Evolutionary conservation across 2,888 invertebrate genomes (phyloP).

Genomic region (Andrena trimmerana): DNA sequence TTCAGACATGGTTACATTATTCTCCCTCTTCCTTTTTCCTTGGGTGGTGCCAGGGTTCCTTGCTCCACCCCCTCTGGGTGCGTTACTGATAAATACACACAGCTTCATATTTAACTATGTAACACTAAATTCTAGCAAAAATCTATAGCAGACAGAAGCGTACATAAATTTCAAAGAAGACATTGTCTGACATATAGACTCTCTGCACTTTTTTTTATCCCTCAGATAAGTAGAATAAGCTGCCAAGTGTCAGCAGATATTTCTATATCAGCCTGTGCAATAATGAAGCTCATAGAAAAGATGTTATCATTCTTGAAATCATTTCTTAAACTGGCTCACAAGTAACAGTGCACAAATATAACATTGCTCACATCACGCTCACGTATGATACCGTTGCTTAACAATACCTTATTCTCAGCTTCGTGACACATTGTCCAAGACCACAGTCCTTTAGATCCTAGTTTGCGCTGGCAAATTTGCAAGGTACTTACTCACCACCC

Average conservation of each 20-base stretch:
- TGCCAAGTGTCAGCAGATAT: neutral
- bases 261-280: neutral
- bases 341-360: neutral
- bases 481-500: constrained; percentile 20
- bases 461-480: constrained; percentile 2
- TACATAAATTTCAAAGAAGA: too few relatives aligned
- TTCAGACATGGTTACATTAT: too few relatives aligned
- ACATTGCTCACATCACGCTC: neutral
- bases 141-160: too few relatives aligned
- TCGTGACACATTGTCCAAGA: constrained; percentile 15
- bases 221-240: too few relatives aligned
- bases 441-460: constrained; percentile 6
- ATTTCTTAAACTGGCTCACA: neutral
- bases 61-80: too few relatives aligned
- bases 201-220: too few relatives aligned
- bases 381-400: neutral
- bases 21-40: too few relatives aligned
- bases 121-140: too few relatives aligned
- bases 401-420: neutral
- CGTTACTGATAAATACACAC: too few relatives aligned
- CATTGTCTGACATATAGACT: too few relatives aligned
- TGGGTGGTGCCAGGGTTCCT: too few relatives aligned
- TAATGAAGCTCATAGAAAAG: neutral
- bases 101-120: too few relatives aligned
- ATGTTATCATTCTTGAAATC: constrained; percentile 1